Conservation (phyloP, 2,888 invertebrate species). For the Metalampra italica region DNA sequence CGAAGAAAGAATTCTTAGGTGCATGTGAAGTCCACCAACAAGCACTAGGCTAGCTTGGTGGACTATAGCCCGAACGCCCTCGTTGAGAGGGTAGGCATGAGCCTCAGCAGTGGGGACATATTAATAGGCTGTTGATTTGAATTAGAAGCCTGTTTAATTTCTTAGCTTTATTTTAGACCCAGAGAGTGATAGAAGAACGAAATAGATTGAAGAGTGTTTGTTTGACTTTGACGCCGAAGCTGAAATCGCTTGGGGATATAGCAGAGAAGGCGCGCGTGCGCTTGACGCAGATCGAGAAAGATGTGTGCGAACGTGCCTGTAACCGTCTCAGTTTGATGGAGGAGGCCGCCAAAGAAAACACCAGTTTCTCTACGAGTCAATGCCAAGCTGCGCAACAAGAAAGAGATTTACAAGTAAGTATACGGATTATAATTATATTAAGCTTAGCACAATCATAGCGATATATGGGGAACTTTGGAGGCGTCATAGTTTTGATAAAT, state of each 20-base stretch:
- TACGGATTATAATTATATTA: background rate
- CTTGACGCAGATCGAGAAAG: slow-evolving; percentile 36
- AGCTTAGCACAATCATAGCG: too few species aligned
- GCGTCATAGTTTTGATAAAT: too few species aligned
- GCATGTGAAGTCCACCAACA: too few species aligned
- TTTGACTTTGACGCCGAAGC: slow-evolving; percentile 20
- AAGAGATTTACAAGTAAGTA: slow-evolving; percentile 44
- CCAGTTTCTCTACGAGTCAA: slow-evolving; percentile 40
- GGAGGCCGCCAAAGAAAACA: slow-evolving; percentile 36
- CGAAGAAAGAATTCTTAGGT: too few species aligned
- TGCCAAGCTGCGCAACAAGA: slow-evolving; percentile 47
- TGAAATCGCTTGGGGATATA: slow-evolving; percentile 28
- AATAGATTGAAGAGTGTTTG: slow-evolving; percentile 37
- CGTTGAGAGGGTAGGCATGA: too few species aligned
- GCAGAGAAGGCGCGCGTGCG: slow-evolving; percentile 32
- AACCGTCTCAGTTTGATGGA: slow-evolving; percentile 36
- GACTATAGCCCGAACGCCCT: too few species aligned
- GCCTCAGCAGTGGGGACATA: too few species aligned
- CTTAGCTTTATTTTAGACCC: slow-evolving; percentile 31
- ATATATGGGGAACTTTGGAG: too few species aligned
- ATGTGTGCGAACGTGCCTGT: slow-evolving; percentile 41
- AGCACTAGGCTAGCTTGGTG: too few species aligned
- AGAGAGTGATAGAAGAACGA: slow-evolving; percentile 46
- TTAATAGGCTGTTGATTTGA: too few species aligned
- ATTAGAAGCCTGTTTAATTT: too few species aligned